Base-by-base conservation (phyloP, 2,888 invertebrate species). In the Drosophila austrosaltans region DNA sequence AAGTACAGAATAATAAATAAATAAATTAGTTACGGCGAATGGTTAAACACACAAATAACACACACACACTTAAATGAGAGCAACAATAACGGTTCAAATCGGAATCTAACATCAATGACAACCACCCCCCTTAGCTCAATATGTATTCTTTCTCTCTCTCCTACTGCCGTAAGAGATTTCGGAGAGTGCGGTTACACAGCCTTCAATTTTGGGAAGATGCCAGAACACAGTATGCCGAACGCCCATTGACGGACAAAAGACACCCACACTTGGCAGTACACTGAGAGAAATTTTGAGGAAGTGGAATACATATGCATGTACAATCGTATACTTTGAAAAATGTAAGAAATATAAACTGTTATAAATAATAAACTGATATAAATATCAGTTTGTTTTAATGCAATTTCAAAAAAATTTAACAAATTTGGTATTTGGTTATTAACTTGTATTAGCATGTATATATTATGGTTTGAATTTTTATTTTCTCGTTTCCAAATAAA, bases 1-100 rank as follows among this genome's bases (percentile, higher is more conserved):
- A 53, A 57, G 59, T 54, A 44, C 28, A 32, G 42, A 42, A 68
- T 54, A 62, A 69, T 54, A 65, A 72, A 72, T 66, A 67, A 66
- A 65, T 42, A 70, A 69, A 65, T 69, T 63, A 56, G 59, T 62
- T 65, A 53, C 54, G 69, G 48, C 28, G 48, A 60, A 63, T 53
- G 57, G 58, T 25, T 42, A 61, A 61, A 53, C 61, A 60, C 60
- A 62, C 66, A 60, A 48, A 36, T 63, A 63, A 48, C 44, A 25
- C n/a, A 53, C 10, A 25, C 48, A 48, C 22, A 22, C 12, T 36
- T 25, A 44, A 53, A 66, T 36, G 30, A 63, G 42, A 40, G 32
- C 32, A 63, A 54, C 53, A 61, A 61, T 61, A 63, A 63, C 54
- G 25, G 54, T 25, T 10, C 36, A 28, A 10, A 25, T 39, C 62